Base-by-base conservation (phyloP, 2,797 vertebrate genomes). In the Acanthurus leucopareius region DNA sequence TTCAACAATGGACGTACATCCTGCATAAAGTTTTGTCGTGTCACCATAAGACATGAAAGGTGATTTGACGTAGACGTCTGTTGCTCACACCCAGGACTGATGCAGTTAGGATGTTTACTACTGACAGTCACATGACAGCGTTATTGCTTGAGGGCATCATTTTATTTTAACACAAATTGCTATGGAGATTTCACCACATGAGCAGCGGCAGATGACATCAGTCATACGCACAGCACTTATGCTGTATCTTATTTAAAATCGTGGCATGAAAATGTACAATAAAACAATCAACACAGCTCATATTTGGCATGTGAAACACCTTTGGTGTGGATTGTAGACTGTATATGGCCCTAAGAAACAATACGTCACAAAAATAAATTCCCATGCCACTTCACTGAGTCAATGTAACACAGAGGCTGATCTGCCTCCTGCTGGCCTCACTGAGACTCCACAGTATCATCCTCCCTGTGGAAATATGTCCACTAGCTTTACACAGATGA, bases 41-140 rank as follows among this genome's bases (percentile, higher is more conserved):
- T 53, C 1, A 28, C 53, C 79, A 64, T 79, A 68, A 84, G 82
- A 77, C 73, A 58, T 77, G 25, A 80, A 68, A 74, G 76, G 47
- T 25, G 32, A 87, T 87, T 84, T 77, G 28, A 47, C 2, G 3
- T 38, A 19, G 44, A 62, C 56, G 63, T 69, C 54, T 78, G 67
- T 74, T 48, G 40, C 74, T 70, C 16, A 73, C 64, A 52, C 25
- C 49, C 45, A 3, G 25, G 75, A 70, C 32, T 75, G 69, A 83
- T 76, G 72, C 6, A 57, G 75, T 40, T 89, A 73, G 42, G 15
- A n/a, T 65, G 54, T 16, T 11, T 72, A 48, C 67, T 66, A 52
- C n/a, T 62, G 40, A 22, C 10, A 25, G 38, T 64, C 54, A 73
- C 60, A 47, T 76, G 80, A 2, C 10, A 19, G 38, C 20, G 25